Base-by-base conservation (phyloP, 2,888 invertebrate genomes). In the Chymomyza amoena region DNA sequence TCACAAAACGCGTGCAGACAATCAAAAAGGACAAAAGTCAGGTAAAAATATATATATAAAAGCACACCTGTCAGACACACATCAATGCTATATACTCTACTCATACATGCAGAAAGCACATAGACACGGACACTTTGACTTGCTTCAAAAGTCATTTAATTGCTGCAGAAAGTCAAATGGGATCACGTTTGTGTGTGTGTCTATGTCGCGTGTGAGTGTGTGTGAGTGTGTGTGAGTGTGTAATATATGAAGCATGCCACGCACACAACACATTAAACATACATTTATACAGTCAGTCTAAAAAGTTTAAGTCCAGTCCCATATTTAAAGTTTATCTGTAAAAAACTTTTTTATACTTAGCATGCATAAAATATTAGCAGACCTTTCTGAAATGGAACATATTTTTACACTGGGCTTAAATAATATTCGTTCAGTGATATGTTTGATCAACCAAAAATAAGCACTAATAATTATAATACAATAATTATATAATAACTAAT, bases 101-200 rank as follows among this genome's bases (percentile, higher is more conserved):
- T 10, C 39, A 45, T 7, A 45, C 39, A 36, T 36, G 9, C 6
- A 9, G 7, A 36, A 36, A 36, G 7, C 36, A 45, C 10, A 13
- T 2, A 45, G 13, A 15, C 39, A 45, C 39, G 13, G 39, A 45
- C 39, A 45, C 39, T 13, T 45, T 45, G 39, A 45, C 32, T 32
- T 32, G 39, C 6, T 45, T 64, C 64, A 65, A 68, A 61, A 57
- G 64, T 62, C 59, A 69, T 61, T 69, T 72, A 72, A 72, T 69
- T 69, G 66, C 66, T 25, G 13, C 20, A 18, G 15, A 10, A n/a
- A 60, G 60, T 36, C 45, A 60, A 66, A 36, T 60, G 66, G 54
- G 61, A 72, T 72, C 60, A 66, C 69, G 72, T 72, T 66, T 66
- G 56, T 36, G 66, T 57, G 57, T 7, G 7, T 32, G 32, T 28